Base-by-base conservation (phyloP, 2,888 invertebrate genomes). In the Oxytorus armatus region DNA sequence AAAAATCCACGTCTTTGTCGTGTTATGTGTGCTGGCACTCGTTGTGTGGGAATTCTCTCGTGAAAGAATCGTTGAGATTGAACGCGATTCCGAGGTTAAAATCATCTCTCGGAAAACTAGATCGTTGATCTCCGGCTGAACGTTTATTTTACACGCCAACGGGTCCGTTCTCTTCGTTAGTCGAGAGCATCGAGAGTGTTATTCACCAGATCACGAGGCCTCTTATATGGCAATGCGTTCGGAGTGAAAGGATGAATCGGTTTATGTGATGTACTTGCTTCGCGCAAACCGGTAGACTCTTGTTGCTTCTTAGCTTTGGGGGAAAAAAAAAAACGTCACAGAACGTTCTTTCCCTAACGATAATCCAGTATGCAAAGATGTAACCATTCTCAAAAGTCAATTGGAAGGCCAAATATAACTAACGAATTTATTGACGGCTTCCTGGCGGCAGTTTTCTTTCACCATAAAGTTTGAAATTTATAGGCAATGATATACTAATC, bases 191-290 rank as follows among this genome's bases (percentile, higher is more conserved):
- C 11, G 49, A 42, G 51, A 51, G 8, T 39, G 16, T 55, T 55
- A 44, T 23, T 76, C 42, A 61, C 69, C 53, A 73, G 73, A 65
- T 73, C 72, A 49, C 51, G 51, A 59, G 51, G 65, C 36, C 42
- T 29, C 65, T 3, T 75, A 57, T 63, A 65, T 33, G 69, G 66
- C 66, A 61, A n/a, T 47, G 11, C 53, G 44, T 25, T 36, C 66
- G 1, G 49, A 80, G 80, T 80, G 80, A 80, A 80, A 80, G 80
- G 80, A 77, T 72, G 80, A 76, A 49, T 55, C 18, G 39, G 25
- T 51, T 66, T 25, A 44, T 33, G 44, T 36, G 53, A 61, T 53
- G 59, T 23, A 23, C 14, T n/a, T 14, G 21, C 29, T 61, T 42
- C 29, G 21, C 36, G 61, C 55, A 25, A 44, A 21, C 66, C 59